Conservation (phyloP, 23 tunicate species). For the Oikopleura dioica region DNA sequence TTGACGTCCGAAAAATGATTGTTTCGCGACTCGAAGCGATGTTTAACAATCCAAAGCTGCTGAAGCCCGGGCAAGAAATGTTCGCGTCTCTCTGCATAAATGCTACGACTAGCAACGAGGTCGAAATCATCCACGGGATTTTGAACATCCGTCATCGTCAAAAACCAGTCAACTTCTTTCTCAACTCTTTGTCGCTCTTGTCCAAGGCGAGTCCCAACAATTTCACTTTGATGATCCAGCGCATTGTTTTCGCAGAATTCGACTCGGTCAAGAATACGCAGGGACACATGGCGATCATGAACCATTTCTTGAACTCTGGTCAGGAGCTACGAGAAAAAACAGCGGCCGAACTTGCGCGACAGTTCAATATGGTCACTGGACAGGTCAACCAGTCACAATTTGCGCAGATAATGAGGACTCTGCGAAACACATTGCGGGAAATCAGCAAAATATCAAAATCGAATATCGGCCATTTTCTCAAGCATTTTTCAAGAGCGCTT, state of each 20-base stretch:
- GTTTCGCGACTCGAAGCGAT: neutral
- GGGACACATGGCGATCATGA: too few relatives aligned
- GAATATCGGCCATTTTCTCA: too few relatives aligned
- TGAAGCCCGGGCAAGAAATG: neutral
- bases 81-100: neutral
- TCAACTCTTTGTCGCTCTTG: neutral
- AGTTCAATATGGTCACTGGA: too few relatives aligned
- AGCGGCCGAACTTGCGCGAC: too few relatives aligned
- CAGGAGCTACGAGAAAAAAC: too few relatives aligned
- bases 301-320: too few relatives aligned
- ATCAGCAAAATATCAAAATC: too few relatives aligned
- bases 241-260: neutral
- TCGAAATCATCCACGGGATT: neutral
- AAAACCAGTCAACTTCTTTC: neutral
- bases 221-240: neutral
- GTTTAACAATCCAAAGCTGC: neutral
- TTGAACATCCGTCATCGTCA: neutral
- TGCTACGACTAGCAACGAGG: neutral
- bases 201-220: neutral
- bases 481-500: too few relatives aligned
- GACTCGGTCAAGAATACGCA: neutral
- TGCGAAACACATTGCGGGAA: too few relatives aligned
- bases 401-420: too few relatives aligned
- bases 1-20: neutral
- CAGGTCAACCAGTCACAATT: too few relatives aligned